Base-by-base conservation (phyloP, 2,797 vertebrate species). In the Chaenodraco wilsoni region DNA sequence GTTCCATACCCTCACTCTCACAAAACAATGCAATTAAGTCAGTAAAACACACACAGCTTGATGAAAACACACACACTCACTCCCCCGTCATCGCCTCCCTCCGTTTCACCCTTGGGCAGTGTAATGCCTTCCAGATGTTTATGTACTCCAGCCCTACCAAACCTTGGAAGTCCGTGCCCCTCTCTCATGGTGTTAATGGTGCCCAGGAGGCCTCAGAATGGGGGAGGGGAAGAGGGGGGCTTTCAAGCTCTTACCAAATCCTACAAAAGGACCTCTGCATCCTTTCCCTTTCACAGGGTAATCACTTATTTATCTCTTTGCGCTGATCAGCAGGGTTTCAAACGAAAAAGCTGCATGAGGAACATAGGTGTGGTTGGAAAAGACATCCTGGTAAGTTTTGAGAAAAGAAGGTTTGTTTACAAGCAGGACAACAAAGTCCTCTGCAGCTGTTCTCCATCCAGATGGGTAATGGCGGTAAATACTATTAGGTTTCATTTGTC, bases 61-160 rank as follows among this genome's bases (percentile, higher is more conserved):
- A 76, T 84, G 69, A 59, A 78, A 78, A 78, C 80, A 64, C 31
- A 72, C 68, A 57, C 72, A 84, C 49, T 60, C 73, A 62, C 82
- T 72, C 81, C 74, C 62, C 51, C 66, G 15, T 87, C 87, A 82
- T 82, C 52, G 41, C 74, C 81, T 87, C 84, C 62, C 86, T 49
- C 16, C 40, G 74, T 84, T 89, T 90, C 81, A 91, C 86, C 88
- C 89, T 68, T 81, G 55, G 90, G 90, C 89, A 84, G 84, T 63
- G 3, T 94, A 94, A 95, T 95, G 79, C 74, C 81, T 94, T 94
- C 93, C 94, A 94, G 92, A 95, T 93, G 92, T 90, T 81, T 61
- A 69, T 77, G 82, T 91, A 69, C 74, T 90, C 71, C 84, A 75
- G 84, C 74, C 69, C 65, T 76, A 79, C 66, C 84, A 87, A 92